Evolutionary conservation across 2,888 invertebrate species (phyloP).

Genomic region (Druceiella hillmani): DNA sequence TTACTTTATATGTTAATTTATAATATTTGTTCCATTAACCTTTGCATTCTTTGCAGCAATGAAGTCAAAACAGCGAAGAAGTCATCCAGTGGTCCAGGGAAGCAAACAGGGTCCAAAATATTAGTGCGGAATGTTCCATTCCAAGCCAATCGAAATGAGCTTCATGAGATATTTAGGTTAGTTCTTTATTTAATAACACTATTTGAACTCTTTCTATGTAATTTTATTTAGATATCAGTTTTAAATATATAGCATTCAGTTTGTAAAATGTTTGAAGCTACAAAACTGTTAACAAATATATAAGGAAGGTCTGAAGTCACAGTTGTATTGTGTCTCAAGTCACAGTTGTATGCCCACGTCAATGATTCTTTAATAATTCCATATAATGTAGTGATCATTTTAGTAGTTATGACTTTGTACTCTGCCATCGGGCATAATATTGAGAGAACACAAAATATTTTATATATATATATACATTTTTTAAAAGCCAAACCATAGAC

Average conservation of each 20-base stretch:
- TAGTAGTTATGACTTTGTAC: no score
- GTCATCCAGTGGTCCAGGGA: constrained; percentile 46
- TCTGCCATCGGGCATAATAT: no score
- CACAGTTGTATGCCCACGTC: no score
- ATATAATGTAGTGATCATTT: no score
- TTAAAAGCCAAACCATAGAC: no score
- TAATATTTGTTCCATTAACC: constrained; percentile 6
- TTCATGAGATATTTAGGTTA: constrained; percentile 85
- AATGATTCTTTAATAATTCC: no score
- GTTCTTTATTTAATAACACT: constrained; percentile 23
- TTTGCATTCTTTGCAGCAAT: constrained; percentile 45
- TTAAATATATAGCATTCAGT: constrained; percentile 41
- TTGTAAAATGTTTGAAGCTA: constrained; percentile 27
- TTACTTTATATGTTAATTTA: no score
- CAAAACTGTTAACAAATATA: constrained; percentile 13
- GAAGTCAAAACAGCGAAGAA: constrained; percentile 57
- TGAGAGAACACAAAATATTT: no score
- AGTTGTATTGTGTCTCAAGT: no score
- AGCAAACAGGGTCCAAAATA: constrained; percentile 81
- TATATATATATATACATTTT: no score
- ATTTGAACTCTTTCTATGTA: constrained; percentile 5
- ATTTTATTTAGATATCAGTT: constrained; percentile 31
- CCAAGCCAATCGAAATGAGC: constrained; percentile 81
- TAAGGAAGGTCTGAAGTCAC: constrained; percentile 8
- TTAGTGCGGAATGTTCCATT: constrained; percentile 94